phyloP scores from a whole-genome alignment of 1,140 invertebrate species.

The Drosophila tsacasi region DNA sequence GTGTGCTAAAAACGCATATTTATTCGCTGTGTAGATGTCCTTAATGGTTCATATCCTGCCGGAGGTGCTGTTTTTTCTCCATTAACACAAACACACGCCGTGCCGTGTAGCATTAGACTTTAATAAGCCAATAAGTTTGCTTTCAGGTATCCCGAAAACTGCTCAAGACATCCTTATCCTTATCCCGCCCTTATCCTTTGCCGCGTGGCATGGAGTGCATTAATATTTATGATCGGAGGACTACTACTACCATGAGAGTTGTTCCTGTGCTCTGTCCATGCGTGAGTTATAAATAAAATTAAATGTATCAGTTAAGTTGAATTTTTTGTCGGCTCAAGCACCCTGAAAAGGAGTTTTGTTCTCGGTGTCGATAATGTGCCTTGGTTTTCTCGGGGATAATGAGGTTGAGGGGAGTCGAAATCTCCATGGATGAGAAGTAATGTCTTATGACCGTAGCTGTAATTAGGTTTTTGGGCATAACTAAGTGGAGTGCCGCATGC shows the following conservation, averaged over 20 bases:
- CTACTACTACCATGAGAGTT: conserved; percentile 35
- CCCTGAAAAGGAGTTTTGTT: conserved; percentile 12
- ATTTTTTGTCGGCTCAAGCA: conserved; percentile 41
- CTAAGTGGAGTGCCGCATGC: conserved; percentile 31
- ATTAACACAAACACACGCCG: conserved; percentile 46
- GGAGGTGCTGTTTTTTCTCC: conserved; percentile 39
- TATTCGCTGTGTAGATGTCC: conserved; percentile 16
- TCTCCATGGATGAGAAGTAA: conserved; percentile 40
- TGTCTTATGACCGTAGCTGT: conserved; percentile 46
- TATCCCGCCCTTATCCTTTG: conserved; percentile 7
- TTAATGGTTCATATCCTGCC: conserved; percentile 32
- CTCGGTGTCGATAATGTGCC: conserved; percentile 65
- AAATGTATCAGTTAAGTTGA: conserved; percentile 76
- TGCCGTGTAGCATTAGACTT: conserved; percentile 65
- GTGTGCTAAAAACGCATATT: no score
- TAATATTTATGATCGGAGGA: conserved; percentile 71
- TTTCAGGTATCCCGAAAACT: conserved; percentile 51
- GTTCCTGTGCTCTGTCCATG: conserved; percentile 49
- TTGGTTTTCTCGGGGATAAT: conserved; percentile 62
- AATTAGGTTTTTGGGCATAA: conserved; percentile 54
- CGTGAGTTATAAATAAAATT: conserved; percentile 83
- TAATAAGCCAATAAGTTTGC: conserved; percentile 84
- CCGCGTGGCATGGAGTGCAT: conserved; percentile 53
- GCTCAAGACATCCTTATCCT: conserved; percentile 27
- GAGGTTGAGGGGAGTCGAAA: conserved; percentile 45